Conservation (phyloP, 2,113 vertebrate genomes). For the Pangasianodon hypophthalmus region DNA sequence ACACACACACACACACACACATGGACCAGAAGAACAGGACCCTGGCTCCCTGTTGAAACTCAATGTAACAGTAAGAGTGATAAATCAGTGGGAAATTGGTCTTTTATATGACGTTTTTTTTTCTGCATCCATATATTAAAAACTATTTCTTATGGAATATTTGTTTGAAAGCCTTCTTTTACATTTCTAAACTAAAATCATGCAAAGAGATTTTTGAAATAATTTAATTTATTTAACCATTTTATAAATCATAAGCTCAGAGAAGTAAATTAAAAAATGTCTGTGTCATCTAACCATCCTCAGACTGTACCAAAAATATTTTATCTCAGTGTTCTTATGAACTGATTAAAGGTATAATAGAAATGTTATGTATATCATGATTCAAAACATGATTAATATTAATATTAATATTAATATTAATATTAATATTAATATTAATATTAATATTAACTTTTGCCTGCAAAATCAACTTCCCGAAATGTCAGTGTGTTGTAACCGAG, state of each 20-base stretch:
- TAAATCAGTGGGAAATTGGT: neutral
- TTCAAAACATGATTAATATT: neutral
- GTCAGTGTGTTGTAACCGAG: neutral
- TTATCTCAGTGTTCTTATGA: neutral
- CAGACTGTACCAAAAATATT: neutral
- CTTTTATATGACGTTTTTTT: neutral
- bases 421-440: neutral
- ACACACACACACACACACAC: conserved; percentile 10
- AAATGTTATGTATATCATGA: neutral
- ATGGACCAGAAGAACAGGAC: neutral
- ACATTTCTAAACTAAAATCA: neutral
- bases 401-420: neutral
- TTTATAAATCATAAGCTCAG: neutral
- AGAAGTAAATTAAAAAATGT: neutral
- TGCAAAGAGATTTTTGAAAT: neutral
- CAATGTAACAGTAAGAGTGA: neutral
- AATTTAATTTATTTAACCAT: neutral
- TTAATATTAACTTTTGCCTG: neutral
- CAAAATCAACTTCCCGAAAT: neutral
- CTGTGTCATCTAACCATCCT: neutral
- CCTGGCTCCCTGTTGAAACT: neutral
- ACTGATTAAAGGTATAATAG: neutral
- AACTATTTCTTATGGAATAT: neutral
- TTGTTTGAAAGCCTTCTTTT: neutral
- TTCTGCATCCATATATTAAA: neutral